These are phyloP conservation scores for Mactromeris polynyma DNA, from an alignment of 2,888 invertebrate species.

Conservation along the genomic window DNA sequence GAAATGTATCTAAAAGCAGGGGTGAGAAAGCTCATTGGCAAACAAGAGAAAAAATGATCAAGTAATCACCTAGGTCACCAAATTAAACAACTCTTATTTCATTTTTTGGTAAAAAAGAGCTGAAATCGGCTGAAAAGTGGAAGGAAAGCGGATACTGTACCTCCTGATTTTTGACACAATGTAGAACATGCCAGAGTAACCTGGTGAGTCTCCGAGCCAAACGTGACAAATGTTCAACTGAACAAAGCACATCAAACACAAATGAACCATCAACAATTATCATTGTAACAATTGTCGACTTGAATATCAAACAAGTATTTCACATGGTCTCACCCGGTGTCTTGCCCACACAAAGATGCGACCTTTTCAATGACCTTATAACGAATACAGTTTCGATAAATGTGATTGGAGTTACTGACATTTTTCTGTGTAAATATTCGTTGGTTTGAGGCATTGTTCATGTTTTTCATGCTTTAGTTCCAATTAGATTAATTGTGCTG, in stretches of 20 bases:
- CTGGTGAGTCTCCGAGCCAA: not conserved
- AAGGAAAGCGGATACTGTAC: no score
- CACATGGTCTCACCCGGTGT: not conserved
- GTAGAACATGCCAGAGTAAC: not conserved
- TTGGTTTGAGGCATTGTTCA: conserved; percentile 52
- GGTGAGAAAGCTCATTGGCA: no score
- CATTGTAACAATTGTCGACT: conserved; percentile 19
- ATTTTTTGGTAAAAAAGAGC: no score
- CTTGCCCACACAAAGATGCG: conserved; percentile 25
- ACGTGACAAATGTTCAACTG: not conserved
- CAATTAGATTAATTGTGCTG: conserved; percentile 64
- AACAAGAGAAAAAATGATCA: no score
- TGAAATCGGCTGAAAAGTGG: no score
- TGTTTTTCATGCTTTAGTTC: conserved; percentile 62
- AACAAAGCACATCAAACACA: conserved; percentile 39
- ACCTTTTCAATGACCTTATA: conserved; percentile 52
- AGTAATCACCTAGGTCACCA: no score
- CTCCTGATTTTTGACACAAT: no score
- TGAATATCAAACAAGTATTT: conserved; percentile 46
- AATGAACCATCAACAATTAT: conserved; percentile 36
- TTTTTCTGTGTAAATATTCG: conserved; percentile 61
- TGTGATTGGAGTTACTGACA: conserved; percentile 46
- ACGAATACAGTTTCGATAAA: conserved; percentile 49
- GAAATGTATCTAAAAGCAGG: no score
- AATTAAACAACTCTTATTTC: no score